Base-by-base conservation (phyloP, 2,888 invertebrate genomes). In the Nemapogon koenigi region DNA sequence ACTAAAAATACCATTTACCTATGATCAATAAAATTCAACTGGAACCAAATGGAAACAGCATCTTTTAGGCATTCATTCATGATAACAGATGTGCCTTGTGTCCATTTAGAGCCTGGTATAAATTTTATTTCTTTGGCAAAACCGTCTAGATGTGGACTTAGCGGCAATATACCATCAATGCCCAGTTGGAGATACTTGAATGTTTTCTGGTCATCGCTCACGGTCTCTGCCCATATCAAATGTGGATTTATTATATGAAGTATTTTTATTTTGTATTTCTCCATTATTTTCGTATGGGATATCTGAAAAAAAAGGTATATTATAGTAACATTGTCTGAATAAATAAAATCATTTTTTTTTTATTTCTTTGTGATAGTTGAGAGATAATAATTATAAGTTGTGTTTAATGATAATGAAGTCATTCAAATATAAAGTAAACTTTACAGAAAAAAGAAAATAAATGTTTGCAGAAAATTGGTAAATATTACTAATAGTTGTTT, bases 171-270 rank as follows among this genome's bases (percentile, higher is more conserved):
- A 1, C 71, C 70, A 35, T 62, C 67, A 14, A 73, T 42, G 10
- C 73, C 73, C 11, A 72, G 53, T 53, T 73, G 72, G 42, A 72
- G 66, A 10, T 69, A 61, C 2, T 45, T 35, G 43, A 52, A 48
- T 22, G 22, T 22, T 22, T 33, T 33, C 17, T 33, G 7, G 3
- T 14, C 14, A n/a, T 18, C 11, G 16, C 8, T 13, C 0, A 39
- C 11, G 2, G 51, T 56, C 49, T 66, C 59, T 2, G 58, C 55
- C 69, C 72, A 73, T 42, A 73, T 62, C 19, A 72, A 49, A 53
- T 72, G 62, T 0, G 73, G 73, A 49, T 68, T 64, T 6, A 61
- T 25, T 19, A 46, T 58, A 38, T 66, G 53, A 2, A 72, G 47
- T 1, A 73, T 49, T 6, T 69, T 53, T 11, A 73, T 55, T 49